phyloP scores from a whole-genome alignment of 2,888 invertebrate species.

The Campaea margaritaria region DNA sequence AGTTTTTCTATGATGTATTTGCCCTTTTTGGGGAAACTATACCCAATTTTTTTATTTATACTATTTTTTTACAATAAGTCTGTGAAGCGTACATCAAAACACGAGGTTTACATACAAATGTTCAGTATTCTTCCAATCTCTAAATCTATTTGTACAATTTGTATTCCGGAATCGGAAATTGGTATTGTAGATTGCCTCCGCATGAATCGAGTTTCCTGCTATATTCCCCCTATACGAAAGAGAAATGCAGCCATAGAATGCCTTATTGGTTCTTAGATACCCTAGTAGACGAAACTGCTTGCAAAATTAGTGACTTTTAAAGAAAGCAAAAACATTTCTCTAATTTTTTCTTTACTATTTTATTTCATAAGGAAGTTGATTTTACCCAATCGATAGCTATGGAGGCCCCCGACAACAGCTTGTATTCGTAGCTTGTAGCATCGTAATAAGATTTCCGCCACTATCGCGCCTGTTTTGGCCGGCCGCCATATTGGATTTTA shows the following conservation, averaged over 20 bases:
- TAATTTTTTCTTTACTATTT: too few relatives aligned
- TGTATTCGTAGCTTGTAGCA: constrained; percentile 19
- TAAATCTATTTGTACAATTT: constrained; percentile 17
- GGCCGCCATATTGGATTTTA: constrained; percentile 67
- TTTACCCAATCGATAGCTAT: not conserved
- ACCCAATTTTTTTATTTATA: too few relatives aligned
- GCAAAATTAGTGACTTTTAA: too few relatives aligned
- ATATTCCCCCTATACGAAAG: not conserved
- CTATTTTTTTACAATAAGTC: too few relatives aligned
- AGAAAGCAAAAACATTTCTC: too few relatives aligned
- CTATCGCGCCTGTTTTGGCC: constrained; percentile 44
- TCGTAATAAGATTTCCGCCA: constrained; percentile 54
- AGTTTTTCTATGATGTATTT: too few relatives aligned
- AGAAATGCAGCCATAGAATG: constrained; percentile 4
- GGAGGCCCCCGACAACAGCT: constrained; percentile 10
- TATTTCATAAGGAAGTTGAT: not conserved
- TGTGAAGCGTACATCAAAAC: too few relatives aligned
- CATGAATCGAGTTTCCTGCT: constrained; percentile 20
- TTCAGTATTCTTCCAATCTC: not conserved
- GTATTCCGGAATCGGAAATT: constrained; percentile 18
- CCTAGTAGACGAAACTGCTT: too few relatives aligned
- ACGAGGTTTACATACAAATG: not conserved
- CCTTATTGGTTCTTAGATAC: not conserved
- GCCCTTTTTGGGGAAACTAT: too few relatives aligned
- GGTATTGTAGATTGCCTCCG: constrained; percentile 15